These are phyloP conservation scores for Oenanthe melanoleuca DNA, from an alignment of 2,113 vertebrate species.

Conservation along the genomic window DNA sequence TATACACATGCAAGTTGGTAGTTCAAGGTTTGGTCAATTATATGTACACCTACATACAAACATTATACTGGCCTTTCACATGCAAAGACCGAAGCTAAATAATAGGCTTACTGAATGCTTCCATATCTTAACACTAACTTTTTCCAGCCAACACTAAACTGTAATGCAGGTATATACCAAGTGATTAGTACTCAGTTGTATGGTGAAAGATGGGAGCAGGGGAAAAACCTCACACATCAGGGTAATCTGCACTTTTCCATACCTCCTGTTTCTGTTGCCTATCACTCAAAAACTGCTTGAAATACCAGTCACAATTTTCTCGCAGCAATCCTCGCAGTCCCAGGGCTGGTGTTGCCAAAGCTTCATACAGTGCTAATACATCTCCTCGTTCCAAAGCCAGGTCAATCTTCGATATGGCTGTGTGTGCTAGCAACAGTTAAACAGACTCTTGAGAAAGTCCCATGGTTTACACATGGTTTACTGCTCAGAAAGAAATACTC, in stretches of 20 bases:
- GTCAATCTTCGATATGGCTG: conserved; percentile 80
- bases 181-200: neutral
- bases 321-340: conserved; percentile 81
- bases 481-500: neutral
- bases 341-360: conserved; percentile 80
- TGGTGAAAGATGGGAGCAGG: fast-evolving
- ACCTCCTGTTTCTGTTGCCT: conserved; percentile 88
- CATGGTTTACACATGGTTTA: neutral
- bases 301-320: conserved; percentile 93
- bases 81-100: neutral
- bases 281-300: conserved; percentile 88
- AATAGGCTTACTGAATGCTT: neutral
- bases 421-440: conserved; percentile 74
- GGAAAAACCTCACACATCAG: neutral
- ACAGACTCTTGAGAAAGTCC: neutral
- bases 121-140: neutral
- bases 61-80: neutral
- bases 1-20: neutral
- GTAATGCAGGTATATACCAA: neutral
- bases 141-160: neutral
- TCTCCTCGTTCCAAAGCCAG: conserved; percentile 79
- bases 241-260: neutral
- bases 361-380: conserved; percentile 74
- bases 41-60: neutral
- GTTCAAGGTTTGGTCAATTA: neutral